phyloP scores from a whole-genome alignment of 2,888 invertebrate genomes.

The Neoaliturus tenellus region DNA sequence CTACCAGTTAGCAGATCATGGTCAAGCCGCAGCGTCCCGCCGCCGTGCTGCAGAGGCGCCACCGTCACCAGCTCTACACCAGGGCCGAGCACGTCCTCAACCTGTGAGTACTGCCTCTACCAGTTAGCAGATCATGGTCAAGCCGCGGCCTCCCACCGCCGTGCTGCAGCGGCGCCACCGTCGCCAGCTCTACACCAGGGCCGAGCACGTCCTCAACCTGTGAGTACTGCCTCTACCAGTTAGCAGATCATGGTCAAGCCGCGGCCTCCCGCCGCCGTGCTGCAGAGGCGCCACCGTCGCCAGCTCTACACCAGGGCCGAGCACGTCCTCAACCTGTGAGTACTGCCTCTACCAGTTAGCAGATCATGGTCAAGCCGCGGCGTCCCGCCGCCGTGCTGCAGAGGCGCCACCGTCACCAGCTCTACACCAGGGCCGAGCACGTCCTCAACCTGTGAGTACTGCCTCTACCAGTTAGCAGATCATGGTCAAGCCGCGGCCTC shows the following conservation, averaged over 20 bases:
- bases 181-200: slow-evolving; percentile 60
- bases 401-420: slow-evolving; percentile 55
- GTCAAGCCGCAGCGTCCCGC: slow-evolving; percentile 3
- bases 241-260: slow-evolving; percentile 29
- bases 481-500: slow-evolving; percentile 14
- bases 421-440: slow-evolving; percentile 61
- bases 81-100: slow-evolving; percentile 62
- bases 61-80: slow-evolving; percentile 60
- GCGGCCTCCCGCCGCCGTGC: slow-evolving; percentile 6
- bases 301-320: slow-evolving; percentile 61
- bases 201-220: slow-evolving; percentile 62
- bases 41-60: slow-evolving; percentile 26
- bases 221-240: no score
- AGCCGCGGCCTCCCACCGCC: slow-evolving; percentile 3
- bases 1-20: slow-evolving; percentile 33
- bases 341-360: no score
- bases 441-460: slow-evolving; percentile 63
- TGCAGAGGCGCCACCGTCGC: slow-evolving; percentile 57
- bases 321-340: slow-evolving; percentile 61
- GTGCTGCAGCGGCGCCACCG: slow-evolving; percentile 55
- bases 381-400: slow-evolving; percentile 15
- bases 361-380: slow-evolving; percentile 27
- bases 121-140: slow-evolving; percentile 33
- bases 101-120: slow-evolving; percentile 60
- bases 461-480: no score